Base-by-base conservation (phyloP, 2,888 invertebrate species). In the Pheosia gnoma region DNA sequence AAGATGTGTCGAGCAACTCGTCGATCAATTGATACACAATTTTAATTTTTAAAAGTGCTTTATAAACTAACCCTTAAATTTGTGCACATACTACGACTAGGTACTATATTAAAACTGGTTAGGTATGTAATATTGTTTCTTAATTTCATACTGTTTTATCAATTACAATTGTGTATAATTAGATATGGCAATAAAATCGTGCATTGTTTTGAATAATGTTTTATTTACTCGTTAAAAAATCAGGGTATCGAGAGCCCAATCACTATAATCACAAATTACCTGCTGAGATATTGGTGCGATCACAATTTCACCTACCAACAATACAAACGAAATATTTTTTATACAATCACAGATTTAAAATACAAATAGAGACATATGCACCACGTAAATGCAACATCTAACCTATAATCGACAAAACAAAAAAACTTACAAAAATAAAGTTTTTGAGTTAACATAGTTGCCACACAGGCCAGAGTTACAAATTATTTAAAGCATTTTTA, bases 131-230 rank as follows among this genome's bases (percentile, higher is more conserved):
- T 61, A 62, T 62, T 59, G 13, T 59, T 71, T 74, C 71, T 72
- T 71, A 71, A 68, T 84, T 78, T 84, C 75, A 76, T 79, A 82
- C 81, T 79, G 80, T 82, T 83, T 77, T 87, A 84, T 80, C 81
- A 81, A 90, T 89, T 91, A 89, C 85, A 89, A 91, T 91, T 93
- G 91, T 93, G 92, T 92, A 93, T 87, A 86, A 88, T 89, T 89
- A 87, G 87, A 88, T 86, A 86, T 85, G 88, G 83, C 88, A 93
- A 90, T 91, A 88, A 93, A 90, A 90, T 82, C 82, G 82, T 87
- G 85, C 86, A 89, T 89, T 87, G 87, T 88, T 91, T 87, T 81
- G 76, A 67, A 71, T 63, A 67, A 64, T 70, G 62, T 80, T 80
- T 79, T 81, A 78, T 80, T 77, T 65, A 60, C 66, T 61, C 61